Evolutionary conservation across 2,888 invertebrate species (phyloP).

Genomic region (Andrena minutula): DNA sequence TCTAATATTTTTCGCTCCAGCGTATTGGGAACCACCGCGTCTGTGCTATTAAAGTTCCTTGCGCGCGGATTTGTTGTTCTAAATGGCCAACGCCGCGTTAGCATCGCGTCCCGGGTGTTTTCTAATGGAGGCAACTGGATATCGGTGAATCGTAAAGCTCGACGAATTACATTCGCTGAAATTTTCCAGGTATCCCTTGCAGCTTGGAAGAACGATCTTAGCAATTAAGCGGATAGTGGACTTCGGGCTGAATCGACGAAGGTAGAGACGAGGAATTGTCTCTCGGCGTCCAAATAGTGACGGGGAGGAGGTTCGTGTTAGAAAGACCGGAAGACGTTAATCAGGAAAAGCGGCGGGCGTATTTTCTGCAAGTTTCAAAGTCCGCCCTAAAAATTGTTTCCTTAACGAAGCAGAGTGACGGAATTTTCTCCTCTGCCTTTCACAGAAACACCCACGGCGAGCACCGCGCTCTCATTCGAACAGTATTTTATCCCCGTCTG

Average conservation of each 20-base stretch:
- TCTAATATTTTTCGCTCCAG: constrained; percentile 30
- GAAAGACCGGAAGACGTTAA: neutral
- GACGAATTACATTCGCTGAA: neutral
- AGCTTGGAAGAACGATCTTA: neutral
- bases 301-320: neutral
- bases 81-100: neutral
- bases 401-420: neutral
- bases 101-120: neutral
- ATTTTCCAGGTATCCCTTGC: neutral
- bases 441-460: neutral
- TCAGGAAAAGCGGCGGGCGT: neutral
- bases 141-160: neutral
- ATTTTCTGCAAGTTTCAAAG: neutral
- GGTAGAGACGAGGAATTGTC: neutral
- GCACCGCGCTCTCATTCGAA: constrained; percentile 7
- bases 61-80: constrained; percentile 16
- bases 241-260: neutral
- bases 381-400: neutral
- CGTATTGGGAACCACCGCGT: constrained; percentile 13
- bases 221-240: neutral
- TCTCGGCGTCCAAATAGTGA: neutral
- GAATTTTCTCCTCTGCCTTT: neutral
- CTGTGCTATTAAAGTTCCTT: constrained; percentile 21
- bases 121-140: neutral
- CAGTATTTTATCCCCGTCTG: neutral